Evolutionary conservation across 1,140 invertebrate genomes (phyloP).

Genomic region (Spodoptera litura): DNA sequence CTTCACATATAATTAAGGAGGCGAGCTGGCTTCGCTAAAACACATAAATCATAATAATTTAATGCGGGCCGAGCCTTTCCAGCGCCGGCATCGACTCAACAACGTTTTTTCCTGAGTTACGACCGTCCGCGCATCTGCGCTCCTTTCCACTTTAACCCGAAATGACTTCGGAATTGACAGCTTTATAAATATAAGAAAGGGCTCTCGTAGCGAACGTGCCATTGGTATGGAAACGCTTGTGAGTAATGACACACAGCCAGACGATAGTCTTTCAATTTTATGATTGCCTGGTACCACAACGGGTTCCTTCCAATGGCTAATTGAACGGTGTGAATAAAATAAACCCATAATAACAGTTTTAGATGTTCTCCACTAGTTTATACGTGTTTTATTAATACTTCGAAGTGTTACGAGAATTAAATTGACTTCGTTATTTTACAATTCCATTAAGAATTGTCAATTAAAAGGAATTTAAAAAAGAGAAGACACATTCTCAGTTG

Average conservation of each 20-base stretch:
- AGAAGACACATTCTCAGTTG: no score
- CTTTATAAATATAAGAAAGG: constrained; percentile 79
- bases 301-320: constrained; percentile 25
- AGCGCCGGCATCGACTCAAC: constrained; percentile 58
- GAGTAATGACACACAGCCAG: constrained; percentile 35
- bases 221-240: constrained; percentile 31
- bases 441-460: no score
- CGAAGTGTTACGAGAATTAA: neutral
- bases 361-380: constrained; percentile 19
- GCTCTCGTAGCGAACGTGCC: constrained; percentile 41
- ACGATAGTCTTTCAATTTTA: constrained; percentile 49
- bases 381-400: constrained; percentile 23
- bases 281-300: constrained; percentile 44
- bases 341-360: neutral
- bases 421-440: neutral
- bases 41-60: constrained; percentile 86
- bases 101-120: constrained; percentile 74
- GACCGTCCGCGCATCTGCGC: constrained; percentile 73
- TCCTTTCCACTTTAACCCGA: constrained; percentile 71
- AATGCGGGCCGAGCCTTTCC: constrained; percentile 73
- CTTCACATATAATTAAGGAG: constrained; percentile 82
- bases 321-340: constrained; percentile 40
- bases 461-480: no score
- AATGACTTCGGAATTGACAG: constrained; percentile 78
- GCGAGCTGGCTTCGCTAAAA: constrained; percentile 71